A percentile compares a stretch with the other conserved stretches of the same genome.
Evolutionary conservation across 2,888 invertebrate species (phyloP).

Genomic region (Drosophila austrosaltans): DNA sequence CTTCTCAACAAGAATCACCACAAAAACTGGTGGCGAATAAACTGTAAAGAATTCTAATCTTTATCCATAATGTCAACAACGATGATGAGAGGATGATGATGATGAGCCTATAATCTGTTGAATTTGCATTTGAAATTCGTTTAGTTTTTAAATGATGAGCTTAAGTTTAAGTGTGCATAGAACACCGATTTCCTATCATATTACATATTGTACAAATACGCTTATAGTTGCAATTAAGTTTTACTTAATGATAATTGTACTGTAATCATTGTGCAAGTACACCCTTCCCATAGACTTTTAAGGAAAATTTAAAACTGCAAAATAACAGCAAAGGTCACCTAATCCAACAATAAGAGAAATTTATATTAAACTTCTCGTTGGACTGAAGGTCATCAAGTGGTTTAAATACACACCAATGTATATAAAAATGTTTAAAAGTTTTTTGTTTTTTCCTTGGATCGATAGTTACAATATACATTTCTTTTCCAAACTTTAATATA

Average conservation of each 20-base stretch:
- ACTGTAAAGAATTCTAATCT: slow-evolving; percentile 46
- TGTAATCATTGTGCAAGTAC: slow-evolving; percentile 47
- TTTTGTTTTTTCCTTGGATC: background rate
- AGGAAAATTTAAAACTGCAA: slow-evolving; percentile 27
- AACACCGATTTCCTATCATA: slow-evolving; percentile 27
- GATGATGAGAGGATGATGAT: slow-evolving; percentile 7
- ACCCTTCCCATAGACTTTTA: slow-evolving; percentile 51
- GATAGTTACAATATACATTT: background rate
- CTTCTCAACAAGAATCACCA: slow-evolving; percentile 37
- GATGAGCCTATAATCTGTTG: slow-evolving; percentile 37
- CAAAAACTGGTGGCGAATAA: slow-evolving; percentile 53
- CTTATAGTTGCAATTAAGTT: slow-evolving; percentile 67
- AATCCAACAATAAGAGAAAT: slow-evolving; percentile 74
- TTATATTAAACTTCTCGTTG: slow-evolving; percentile 83
- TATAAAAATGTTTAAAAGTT: background rate
- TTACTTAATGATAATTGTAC: slow-evolving; percentile 47
- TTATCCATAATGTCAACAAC: background rate
- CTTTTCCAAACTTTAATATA: background rate
- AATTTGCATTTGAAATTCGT: slow-evolving; percentile 66
- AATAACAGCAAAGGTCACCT: slow-evolving; percentile 21
- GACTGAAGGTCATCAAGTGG: background rate
- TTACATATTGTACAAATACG: slow-evolving; percentile 62
- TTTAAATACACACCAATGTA: slow-evolving; percentile 1
- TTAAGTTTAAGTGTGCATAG: slow-evolving; percentile 48
- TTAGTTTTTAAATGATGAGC: slow-evolving; percentile 62